These are phyloP conservation scores for Typhlichthys subterraneus DNA, from an alignment of 2,797 vertebrate species.

Conservation along the genomic window DNA sequence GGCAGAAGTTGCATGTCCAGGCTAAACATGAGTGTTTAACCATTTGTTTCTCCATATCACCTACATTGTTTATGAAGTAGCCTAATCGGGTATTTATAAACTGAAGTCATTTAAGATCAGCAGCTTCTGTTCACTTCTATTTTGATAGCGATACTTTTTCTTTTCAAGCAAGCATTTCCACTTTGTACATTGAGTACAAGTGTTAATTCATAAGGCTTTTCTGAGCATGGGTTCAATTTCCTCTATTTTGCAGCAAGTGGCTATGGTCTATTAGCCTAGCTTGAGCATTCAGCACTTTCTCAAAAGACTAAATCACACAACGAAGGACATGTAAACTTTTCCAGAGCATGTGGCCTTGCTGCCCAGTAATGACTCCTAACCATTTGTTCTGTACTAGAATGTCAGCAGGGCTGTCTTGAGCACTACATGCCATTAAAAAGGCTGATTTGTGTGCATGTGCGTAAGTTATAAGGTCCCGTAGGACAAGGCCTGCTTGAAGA, in stretches of 20 bases:
- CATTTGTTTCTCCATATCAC: too few species aligned
- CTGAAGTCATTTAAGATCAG: too few species aligned
- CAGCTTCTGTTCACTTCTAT: too few species aligned
- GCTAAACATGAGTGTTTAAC: too few species aligned
- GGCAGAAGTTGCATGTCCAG: too few species aligned
- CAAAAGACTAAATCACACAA: constrained; percentile 11
- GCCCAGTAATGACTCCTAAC: constrained; percentile 27
- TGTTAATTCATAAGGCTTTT: background rate
- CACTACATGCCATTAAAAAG: constrained; percentile 44
- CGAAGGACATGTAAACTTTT: background rate
- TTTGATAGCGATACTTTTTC: too few species aligned
- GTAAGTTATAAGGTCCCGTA: constrained; percentile 59
- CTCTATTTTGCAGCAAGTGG: too few species aligned
- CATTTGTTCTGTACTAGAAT: constrained; percentile 38
- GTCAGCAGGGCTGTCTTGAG: constrained; percentile 43
- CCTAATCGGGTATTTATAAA: too few species aligned
- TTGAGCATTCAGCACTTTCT: background rate
- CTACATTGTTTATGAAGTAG: too few species aligned
- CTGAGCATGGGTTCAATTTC: too few species aligned
- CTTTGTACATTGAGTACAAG: background rate
- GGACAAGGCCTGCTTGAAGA: constrained; percentile 51
- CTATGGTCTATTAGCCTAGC: background rate
- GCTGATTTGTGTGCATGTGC: constrained; percentile 55
- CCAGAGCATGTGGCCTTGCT: background rate
- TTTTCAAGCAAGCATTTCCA: too few species aligned